Conservation (phyloP, 2,888 invertebrate genomes). For the Eulithis testata region DNA sequence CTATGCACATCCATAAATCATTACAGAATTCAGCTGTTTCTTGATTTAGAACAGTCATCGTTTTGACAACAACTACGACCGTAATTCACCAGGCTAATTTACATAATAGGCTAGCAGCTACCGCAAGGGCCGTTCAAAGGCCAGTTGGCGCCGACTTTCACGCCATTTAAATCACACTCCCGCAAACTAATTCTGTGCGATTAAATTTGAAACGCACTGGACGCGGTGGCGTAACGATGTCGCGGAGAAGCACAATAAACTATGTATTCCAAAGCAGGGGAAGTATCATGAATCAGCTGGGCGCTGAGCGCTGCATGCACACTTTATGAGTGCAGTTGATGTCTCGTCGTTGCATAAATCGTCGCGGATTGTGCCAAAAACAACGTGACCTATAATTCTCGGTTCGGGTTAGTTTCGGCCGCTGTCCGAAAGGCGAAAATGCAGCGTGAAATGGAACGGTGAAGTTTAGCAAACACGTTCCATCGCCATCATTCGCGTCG, state of each 20-base stretch:
- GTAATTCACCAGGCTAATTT: conserved; percentile 35
- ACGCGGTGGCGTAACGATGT: conserved; percentile 43
- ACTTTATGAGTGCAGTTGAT: conserved; percentile 80
- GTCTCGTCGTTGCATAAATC: conserved; percentile 72
- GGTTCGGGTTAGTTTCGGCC: conserved; percentile 56
- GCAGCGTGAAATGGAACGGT: conserved; percentile 53
- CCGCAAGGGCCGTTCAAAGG: conserved; percentile 36
- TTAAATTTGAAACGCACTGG: conserved; percentile 40
- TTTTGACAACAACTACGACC: conserved; percentile 26
- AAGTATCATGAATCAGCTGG: conserved; percentile 63
- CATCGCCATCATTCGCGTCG: conserved; percentile 55
- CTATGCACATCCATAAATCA: conserved; percentile 25
- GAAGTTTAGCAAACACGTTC: conserved; percentile 59
- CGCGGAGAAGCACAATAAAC: conserved; percentile 59
- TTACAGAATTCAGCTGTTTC: conserved; percentile 18
- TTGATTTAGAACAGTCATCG: conserved; percentile 24
- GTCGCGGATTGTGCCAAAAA: conserved; percentile 69
- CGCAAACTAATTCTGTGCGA: conserved; percentile 43
- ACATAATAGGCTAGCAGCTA: conserved; percentile 37
- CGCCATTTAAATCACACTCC: conserved; percentile 44
- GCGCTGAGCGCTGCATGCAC: conserved; percentile 62
- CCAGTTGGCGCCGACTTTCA: conserved; percentile 37
- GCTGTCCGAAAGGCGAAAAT: conserved; percentile 52
- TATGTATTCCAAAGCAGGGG: conserved; percentile 63
- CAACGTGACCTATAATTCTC: conserved; percentile 62